Evolutionary conservation across 2,113 vertebrate species (phyloP).

Genomic region (Spermophilus dauricus): DNA sequence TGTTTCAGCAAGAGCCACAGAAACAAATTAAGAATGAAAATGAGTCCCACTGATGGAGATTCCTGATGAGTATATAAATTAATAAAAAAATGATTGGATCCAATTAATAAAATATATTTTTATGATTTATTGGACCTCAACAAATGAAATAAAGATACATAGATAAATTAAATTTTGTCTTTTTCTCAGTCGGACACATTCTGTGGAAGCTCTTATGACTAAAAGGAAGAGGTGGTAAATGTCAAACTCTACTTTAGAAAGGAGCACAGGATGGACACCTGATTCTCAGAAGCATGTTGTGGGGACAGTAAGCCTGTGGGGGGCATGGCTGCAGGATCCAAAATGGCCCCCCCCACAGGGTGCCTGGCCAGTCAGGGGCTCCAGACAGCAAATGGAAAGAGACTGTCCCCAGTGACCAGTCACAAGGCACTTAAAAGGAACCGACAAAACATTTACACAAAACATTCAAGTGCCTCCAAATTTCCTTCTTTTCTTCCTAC

Average conservation of each 20-base stretch:
- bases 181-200: constrained; percentile 35
- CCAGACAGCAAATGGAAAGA: neutral
- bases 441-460: neutral
- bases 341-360: neutral
- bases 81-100: constrained; percentile 75
- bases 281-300: neutral
- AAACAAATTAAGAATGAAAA: constrained; percentile 82
- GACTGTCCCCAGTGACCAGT: neutral
- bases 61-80: constrained; percentile 77
- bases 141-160: constrained; percentile 62
- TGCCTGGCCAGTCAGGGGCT: neutral
- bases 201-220: constrained; percentile 1
- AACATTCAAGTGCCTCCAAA: neutral
- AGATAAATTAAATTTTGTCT: constrained; percentile 57
- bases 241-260: constrained; percentile 16
- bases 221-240: neutral
- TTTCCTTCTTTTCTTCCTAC: neutral
- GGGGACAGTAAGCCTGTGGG: too few relatives aligned
- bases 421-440: neutral
- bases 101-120: constrained; percentile 73
- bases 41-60: constrained; percentile 57
- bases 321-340: fast-evolving
- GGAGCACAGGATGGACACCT: neutral
- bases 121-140: constrained; percentile 58
- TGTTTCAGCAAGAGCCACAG: constrained; percentile 76